These are phyloP conservation scores for Schlechtendalia chinensis DNA, from an alignment of 1,140 invertebrate genomes.

Conservation along the genomic window DNA sequence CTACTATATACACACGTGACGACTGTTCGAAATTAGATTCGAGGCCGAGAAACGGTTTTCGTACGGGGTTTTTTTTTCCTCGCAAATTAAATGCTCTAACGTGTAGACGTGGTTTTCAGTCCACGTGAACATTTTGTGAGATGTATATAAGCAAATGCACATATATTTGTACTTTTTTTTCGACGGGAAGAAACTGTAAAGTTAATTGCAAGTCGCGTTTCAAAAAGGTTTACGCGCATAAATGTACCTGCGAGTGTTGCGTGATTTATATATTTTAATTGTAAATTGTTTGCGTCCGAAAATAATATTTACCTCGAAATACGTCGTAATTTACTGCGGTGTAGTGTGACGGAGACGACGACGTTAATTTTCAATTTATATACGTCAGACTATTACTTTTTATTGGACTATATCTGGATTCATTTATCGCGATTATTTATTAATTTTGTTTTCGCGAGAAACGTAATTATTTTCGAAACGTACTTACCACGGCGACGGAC, in stretches of 20 bases:
- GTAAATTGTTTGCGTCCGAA: neutral
- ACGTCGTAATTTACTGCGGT: neutral
- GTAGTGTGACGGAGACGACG: neutral
- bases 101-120: no score
- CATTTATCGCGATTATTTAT: neutral
- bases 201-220: neutral
- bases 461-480: neutral
- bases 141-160: no score
- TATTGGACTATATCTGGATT: neutral
- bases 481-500: neutral
- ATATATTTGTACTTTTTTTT: no score
- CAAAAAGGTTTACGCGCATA: no score
- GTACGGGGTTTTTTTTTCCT: no score
- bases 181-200: neutral
- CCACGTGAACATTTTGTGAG: no score
- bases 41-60: no score
- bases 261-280: neutral
- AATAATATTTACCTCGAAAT: slow-evolving; percentile 14
- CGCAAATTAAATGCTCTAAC: no score
- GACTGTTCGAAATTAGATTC: no score
- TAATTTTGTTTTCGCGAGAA: neutral
- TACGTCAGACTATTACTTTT: neutral
- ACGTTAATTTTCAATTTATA: slow-evolving; percentile 10
- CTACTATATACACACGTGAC: no score
- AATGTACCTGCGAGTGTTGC: neutral